Evolutionary conservation across 2,888 invertebrate species (phyloP).

Genomic region (Trissolcus japonicus): DNA sequence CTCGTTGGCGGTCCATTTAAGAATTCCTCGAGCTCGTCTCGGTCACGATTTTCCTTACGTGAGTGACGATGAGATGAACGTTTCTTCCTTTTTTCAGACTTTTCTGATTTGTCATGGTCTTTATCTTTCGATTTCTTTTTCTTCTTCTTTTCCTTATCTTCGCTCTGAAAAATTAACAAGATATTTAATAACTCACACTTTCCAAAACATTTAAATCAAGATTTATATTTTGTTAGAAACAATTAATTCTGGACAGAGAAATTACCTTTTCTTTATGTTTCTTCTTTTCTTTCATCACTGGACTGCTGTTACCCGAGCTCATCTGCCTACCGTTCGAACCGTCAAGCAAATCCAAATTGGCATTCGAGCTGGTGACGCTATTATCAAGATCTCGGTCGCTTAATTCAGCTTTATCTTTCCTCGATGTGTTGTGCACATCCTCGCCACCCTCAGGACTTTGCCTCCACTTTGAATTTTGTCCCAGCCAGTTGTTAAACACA

Average conservation of each 20-base stretch:
- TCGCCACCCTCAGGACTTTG: constrained; percentile 86
- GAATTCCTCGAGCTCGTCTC: constrained; percentile 81
- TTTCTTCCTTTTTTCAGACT: constrained; percentile 76
- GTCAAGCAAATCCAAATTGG: constrained; percentile 77
- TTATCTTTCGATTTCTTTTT: constrained; percentile 78
- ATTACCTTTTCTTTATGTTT: constrained; percentile 72
- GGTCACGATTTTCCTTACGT: constrained; percentile 75
- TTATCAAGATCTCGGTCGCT: constrained; percentile 74
- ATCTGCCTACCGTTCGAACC: constrained; percentile 69
- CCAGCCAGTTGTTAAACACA: constrained; percentile 81
- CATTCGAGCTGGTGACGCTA: constrained; percentile 79
- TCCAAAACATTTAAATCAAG: neutral
- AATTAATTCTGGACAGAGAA: neutral
- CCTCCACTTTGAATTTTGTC: constrained; percentile 82
- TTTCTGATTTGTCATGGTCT: constrained; percentile 77
- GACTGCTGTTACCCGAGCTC: constrained; percentile 72
- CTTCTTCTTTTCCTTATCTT: constrained; percentile 79
- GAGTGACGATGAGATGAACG: constrained; percentile 74
- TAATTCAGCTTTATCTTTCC: constrained; percentile 76
- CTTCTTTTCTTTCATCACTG: constrained; percentile 73
- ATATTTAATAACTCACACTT: too few relatives aligned
- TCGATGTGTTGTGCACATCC: constrained; percentile 78
- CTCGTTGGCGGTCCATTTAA: constrained; percentile 79
- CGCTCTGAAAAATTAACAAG: constrained; percentile 64
- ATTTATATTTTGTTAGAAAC: neutral